Evolutionary conservation across 1,140 invertebrate genomes (phyloP).

Genomic region (Helicoverpa zea): DNA sequence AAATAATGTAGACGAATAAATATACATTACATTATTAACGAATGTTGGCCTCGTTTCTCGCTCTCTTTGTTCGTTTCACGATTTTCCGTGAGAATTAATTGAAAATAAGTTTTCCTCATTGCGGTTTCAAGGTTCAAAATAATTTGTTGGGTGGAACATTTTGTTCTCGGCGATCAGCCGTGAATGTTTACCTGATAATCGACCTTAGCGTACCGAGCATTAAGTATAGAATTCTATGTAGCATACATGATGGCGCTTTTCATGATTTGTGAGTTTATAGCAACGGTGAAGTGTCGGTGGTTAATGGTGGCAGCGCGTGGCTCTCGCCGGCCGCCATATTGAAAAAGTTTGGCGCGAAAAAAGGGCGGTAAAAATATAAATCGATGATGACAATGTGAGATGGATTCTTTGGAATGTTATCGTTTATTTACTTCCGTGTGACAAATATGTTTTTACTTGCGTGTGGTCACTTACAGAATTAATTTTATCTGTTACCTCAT

Average conservation of each 20-base stretch:
- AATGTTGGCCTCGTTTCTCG: slow-evolving; percentile 85
- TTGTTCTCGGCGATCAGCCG: slow-evolving; percentile 71
- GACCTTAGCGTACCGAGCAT: slow-evolving; percentile 58
- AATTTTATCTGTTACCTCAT: slow-evolving; percentile 3
- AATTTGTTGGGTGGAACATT: slow-evolving; percentile 70
- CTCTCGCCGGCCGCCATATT: slow-evolving; percentile 83
- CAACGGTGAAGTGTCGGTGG: slow-evolving; percentile 86
- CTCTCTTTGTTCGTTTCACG: slow-evolving; percentile 85
- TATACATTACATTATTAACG: slow-evolving; percentile 87
- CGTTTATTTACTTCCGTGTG: slow-evolving; percentile 25
- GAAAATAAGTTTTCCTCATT: slow-evolving; percentile 74
- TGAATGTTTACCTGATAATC: slow-evolving; percentile 59
- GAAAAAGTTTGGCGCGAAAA: slow-evolving; percentile 86
- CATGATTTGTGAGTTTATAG: slow-evolving; percentile 87
- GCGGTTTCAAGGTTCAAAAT: slow-evolving; percentile 79
- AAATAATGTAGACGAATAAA: slow-evolving; percentile 86
- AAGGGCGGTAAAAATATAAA: slow-evolving; percentile 69
- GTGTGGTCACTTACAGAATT: not conserved
- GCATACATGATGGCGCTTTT: slow-evolving; percentile 72
- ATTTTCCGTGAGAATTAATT: slow-evolving; percentile 73
- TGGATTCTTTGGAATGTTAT: slow-evolving; percentile 45
- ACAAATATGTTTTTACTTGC: not conserved
- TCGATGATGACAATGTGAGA: slow-evolving; percentile 55
- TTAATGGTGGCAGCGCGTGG: slow-evolving; percentile 85
- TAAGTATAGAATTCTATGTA: slow-evolving; percentile 62